Evolutionary conservation across 2,113 vertebrate species (phyloP).

Genomic region (Planiliza haematocheilus): DNA sequence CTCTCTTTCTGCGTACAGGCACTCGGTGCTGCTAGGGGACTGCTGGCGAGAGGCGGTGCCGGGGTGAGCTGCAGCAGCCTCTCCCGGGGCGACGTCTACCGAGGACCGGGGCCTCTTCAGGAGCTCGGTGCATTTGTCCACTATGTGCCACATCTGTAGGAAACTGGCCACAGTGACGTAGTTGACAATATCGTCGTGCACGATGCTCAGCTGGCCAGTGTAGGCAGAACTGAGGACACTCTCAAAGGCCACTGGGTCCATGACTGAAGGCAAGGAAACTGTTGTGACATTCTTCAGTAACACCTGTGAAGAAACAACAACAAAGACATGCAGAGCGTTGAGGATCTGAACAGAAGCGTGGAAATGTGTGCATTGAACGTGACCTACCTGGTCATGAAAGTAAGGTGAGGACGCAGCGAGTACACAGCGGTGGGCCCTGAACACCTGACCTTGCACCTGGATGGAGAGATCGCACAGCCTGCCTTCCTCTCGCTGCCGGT

Average conservation of each 20-base stretch:
- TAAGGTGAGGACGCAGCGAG: slow-evolving; percentile 88
- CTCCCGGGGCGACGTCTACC: slow-evolving; percentile 16
- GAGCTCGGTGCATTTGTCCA: slow-evolving; percentile 87
- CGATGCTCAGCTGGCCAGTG: slow-evolving; percentile 85
- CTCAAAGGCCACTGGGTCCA: slow-evolving; percentile 86
- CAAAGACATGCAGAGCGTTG: background rate
- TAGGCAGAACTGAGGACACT: slow-evolving; percentile 85
- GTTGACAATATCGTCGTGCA: slow-evolving; percentile 85
- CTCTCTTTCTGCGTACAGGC: slow-evolving; percentile 73
- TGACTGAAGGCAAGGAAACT: slow-evolving; percentile 84
- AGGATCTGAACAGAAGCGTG: background rate
- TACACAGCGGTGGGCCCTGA: slow-evolving; percentile 86
- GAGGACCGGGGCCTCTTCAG: slow-evolving; percentile 74
- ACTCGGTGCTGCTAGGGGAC: slow-evolving; percentile 85
- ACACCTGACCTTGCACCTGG: slow-evolving; percentile 86
- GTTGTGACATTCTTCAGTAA: slow-evolving; percentile 85
- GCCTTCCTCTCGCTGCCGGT: slow-evolving; percentile 90
- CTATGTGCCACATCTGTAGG: slow-evolving; percentile 89
- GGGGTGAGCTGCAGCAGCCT: slow-evolving; percentile 35
- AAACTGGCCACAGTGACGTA: slow-evolving; percentile 87
- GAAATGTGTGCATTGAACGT: too few relatives aligned
- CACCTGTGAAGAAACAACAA: slow-evolving; percentile 66
- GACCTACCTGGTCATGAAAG: slow-evolving; percentile 88
- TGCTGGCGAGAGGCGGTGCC: slow-evolving; percentile 76
- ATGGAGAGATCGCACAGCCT: slow-evolving; percentile 87